These are phyloP conservation scores for Drosophila leontia DNA, from an alignment of 1,140 invertebrate species.

Conservation along the genomic window DNA sequence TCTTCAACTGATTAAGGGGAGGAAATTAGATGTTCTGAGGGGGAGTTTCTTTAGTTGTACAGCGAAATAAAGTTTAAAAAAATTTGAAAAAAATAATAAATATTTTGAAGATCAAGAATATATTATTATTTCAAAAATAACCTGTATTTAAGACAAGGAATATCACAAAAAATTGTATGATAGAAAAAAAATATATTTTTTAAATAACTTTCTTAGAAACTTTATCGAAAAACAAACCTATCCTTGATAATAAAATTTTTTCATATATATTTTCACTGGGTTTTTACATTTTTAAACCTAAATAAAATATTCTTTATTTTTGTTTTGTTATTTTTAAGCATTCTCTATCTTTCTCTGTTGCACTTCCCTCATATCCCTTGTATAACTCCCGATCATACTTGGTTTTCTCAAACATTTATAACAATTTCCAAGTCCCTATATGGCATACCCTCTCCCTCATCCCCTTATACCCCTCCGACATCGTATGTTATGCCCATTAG, in stretches of 20 bases:
- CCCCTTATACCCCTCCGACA: not conserved
- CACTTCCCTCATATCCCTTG: slow-evolving; percentile 2
- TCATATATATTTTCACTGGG: no score
- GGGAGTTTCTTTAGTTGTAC: not conserved
- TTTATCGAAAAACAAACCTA: not conserved
- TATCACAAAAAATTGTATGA: not conserved
- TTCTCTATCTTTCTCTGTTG: no score
- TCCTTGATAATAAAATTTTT: no score
- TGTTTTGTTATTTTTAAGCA: not conserved
- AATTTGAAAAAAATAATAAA: not conserved
- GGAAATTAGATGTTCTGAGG: not conserved
- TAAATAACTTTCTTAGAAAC: not conserved
- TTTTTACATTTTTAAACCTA: not conserved
- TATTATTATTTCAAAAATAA: not conserved
- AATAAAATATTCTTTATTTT: no score
- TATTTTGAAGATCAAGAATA: not conserved
- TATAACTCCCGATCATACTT: slow-evolving; percentile 61
- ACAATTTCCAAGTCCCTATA: slow-evolving; percentile 45
- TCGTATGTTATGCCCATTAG: slow-evolving; percentile 78
- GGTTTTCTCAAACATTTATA: slow-evolving; percentile 51
- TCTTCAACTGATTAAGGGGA: not conserved
- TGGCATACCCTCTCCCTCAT: not conserved
- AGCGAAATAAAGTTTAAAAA: not conserved
- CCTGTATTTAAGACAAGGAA: not conserved
- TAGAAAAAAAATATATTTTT: not conserved